phyloP scores from a whole-genome alignment of 2,888 invertebrate species.

The Trissonchulus latispiculum region DNA sequence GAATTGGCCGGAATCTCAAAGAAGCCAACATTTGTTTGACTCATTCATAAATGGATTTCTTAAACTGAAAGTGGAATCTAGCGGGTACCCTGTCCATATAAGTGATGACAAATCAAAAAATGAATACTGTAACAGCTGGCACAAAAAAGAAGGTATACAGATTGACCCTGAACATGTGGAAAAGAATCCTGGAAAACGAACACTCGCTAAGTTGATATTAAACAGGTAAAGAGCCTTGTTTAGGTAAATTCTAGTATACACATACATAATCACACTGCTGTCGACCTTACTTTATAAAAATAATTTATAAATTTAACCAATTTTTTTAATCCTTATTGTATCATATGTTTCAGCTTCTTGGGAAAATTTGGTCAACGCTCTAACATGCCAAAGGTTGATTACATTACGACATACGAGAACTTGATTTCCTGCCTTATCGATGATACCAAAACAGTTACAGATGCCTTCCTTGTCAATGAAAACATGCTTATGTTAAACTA shows the following conservation, averaged over 20 bases:
- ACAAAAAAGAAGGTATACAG: background rate
- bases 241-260: too few species aligned
- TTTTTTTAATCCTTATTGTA: too few species aligned
- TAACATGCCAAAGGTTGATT: background rate
- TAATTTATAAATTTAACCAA: too few species aligned
- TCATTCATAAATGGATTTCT: slow-evolving; percentile 1
- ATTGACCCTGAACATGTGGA: background rate
- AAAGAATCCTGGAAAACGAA: background rate
- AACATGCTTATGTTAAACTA: background rate
- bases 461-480: background rate
- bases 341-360: slow-evolving; percentile 3
- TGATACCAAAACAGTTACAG: background rate
- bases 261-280: too few species aligned
- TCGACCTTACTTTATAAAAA: too few species aligned
- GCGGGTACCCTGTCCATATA: background rate
- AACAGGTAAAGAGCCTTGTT: slow-evolving; percentile 2
- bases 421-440: background rate
- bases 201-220: background rate
- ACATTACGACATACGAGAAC: background rate
- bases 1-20: background rate
- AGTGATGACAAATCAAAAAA: background rate
- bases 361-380: slow-evolving; percentile 1
- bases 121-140: background rate
- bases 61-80: background rate
- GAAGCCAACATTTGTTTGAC: background rate